Conservation (phyloP, 2,888 invertebrate species). For the Achlya flavicornis region DNA sequence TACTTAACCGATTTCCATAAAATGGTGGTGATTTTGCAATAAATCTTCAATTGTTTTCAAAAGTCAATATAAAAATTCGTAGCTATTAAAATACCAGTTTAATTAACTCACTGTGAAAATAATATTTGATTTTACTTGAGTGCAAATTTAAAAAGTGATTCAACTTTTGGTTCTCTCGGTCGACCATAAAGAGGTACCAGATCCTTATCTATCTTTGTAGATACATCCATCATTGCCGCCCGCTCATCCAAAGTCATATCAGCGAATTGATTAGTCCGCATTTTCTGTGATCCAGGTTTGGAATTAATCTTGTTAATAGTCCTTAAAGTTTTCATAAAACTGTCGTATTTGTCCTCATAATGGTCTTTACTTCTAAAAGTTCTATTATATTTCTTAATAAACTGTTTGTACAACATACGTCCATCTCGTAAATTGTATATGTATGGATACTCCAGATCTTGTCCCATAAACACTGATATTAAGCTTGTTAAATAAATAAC, state of each 20-base stretch:
- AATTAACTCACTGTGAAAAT: too few species aligned
- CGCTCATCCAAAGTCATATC: conserved; percentile 50
- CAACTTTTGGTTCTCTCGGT: conserved; percentile 21
- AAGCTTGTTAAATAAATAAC: conserved; percentile 25
- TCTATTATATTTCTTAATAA: conserved; percentile 43
- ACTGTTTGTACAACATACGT: conserved; percentile 36
- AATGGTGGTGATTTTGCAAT: too few species aligned
- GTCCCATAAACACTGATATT: conserved; percentile 19
- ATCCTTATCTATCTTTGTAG: conserved; percentile 44
- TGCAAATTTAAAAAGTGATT: conserved; percentile 27
- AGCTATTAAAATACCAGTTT: too few species aligned
- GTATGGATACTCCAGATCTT: conserved; percentile 18
- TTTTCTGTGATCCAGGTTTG: conserved; percentile 36
- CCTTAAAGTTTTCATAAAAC: conserved; percentile 55
- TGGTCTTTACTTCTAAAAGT: conserved; percentile 44
- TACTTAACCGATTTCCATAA: too few species aligned
- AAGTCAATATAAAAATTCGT: too few species aligned
- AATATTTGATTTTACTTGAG: neutral
- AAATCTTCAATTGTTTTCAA: neutral
- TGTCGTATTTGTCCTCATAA: conserved; percentile 47
- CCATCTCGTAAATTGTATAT: conserved; percentile 42
- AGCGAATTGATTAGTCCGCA: conserved; percentile 54
- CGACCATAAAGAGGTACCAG: conserved; percentile 27
- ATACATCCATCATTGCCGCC: conserved; percentile 15
- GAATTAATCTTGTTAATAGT: conserved; percentile 56